Evolutionary conservation across 2,797 vertebrate genomes (phyloP).

Genomic region (Monodelphis domestica): DNA sequence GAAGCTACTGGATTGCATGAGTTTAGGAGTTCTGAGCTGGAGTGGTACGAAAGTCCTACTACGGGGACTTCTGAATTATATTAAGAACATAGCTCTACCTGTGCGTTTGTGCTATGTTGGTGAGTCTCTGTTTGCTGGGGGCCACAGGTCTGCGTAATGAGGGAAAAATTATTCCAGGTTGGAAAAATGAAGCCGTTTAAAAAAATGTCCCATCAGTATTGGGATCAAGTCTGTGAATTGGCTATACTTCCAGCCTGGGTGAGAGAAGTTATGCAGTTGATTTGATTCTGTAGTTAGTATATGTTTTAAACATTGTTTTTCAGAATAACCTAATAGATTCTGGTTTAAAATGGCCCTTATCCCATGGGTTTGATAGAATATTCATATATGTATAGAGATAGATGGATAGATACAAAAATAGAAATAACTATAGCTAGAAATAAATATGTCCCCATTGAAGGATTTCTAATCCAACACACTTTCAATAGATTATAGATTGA

Average conservation of each 20-base stretch:
- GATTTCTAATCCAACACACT: neutral
- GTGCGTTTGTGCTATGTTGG: neutral
- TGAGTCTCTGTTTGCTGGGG: neutral
- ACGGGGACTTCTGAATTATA: neutral
- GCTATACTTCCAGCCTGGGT: neutral
- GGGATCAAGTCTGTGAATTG: neutral
- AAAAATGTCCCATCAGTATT: neutral
- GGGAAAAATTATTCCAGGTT: neutral
- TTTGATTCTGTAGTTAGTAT: neutral
- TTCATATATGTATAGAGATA: neutral
- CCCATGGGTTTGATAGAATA: constrained; percentile 1
- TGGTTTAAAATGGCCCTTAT: constrained; percentile 35
- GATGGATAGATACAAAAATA: neutral
- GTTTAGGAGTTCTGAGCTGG: neutral
- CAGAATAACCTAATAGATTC: constrained; percentile 30
- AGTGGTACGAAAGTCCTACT: neutral
- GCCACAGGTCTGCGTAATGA: neutral
- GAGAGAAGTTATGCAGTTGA: neutral
- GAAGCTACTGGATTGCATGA: neutral
- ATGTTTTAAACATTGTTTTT: constrained; percentile 9
- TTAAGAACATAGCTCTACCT: neutral
- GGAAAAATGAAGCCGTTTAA: neutral
- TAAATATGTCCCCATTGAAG: neutral
- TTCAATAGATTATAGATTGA: neutral
- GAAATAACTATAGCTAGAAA: neutral